These are phyloP conservation scores for Microchirus variegatus DNA, from an alignment of 2,797 vertebrate species.

Conservation along the genomic window DNA sequence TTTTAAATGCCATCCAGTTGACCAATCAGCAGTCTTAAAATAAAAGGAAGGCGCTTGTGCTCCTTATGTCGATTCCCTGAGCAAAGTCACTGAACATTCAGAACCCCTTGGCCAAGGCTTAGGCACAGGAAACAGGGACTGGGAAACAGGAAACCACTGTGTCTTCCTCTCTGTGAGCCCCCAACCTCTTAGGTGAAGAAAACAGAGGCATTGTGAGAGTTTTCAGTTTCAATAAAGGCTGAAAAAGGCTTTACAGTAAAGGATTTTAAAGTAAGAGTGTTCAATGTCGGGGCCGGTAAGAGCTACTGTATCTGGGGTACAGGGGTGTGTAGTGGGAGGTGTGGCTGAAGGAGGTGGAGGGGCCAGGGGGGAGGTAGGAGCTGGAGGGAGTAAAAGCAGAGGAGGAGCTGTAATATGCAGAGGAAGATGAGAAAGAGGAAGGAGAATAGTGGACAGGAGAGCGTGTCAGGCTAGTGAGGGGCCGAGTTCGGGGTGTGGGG, in stretches of 20 bases:
- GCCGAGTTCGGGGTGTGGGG: slow-evolving; percentile 68
- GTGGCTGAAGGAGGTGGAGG: slow-evolving; percentile 64
- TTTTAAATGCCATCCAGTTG: slow-evolving; percentile 53
- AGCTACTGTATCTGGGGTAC: slow-evolving; percentile 78
- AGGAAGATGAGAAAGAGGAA: slow-evolving; percentile 44
- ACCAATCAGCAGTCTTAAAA: slow-evolving; percentile 70
- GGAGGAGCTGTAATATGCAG: slow-evolving; percentile 50
- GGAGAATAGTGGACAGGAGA: slow-evolving; percentile 58
- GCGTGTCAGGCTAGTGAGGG: slow-evolving; percentile 62
- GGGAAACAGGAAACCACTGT: slow-evolving; percentile 69
- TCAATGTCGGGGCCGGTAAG: slow-evolving; percentile 88
- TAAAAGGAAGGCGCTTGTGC: slow-evolving; percentile 75
- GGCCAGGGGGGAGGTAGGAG: slow-evolving; percentile 49
- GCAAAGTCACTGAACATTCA: slow-evolving; percentile 77
- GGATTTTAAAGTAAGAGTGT: slow-evolving; percentile 3
- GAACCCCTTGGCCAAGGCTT: slow-evolving; percentile 57
- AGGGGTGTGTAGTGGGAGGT: slow-evolving; percentile 71
- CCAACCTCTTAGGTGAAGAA: slow-evolving; percentile 35
- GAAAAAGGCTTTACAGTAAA: slow-evolving; percentile 23
- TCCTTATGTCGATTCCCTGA: slow-evolving; percentile 82
- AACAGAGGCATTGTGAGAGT: slow-evolving; percentile 38
- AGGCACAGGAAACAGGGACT: slow-evolving; percentile 68
- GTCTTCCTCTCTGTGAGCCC: slow-evolving; percentile 89
- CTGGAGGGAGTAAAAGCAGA: slow-evolving; percentile 37
- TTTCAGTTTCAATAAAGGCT: slow-evolving; percentile 27